Conservation (phyloP, 1,140 invertebrate species). For the Leptopilina boulardi region DNA sequence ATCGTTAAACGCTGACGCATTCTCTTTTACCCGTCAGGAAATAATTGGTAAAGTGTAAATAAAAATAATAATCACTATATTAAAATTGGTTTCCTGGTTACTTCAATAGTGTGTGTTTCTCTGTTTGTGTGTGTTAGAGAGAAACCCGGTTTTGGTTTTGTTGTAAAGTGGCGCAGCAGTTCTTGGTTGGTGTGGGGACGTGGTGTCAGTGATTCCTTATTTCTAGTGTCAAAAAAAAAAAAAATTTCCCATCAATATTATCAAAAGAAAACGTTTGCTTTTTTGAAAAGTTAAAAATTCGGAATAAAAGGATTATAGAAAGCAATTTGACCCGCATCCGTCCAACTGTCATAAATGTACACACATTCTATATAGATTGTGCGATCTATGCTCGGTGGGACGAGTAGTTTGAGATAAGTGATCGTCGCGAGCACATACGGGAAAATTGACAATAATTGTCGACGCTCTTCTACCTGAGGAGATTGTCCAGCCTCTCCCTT, state of each 20-base stretch:
- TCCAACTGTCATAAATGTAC: conserved; percentile 58
- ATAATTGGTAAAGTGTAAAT: conserved; percentile 41
- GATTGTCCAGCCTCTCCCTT: conserved; percentile 10
- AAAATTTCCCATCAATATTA: conserved; percentile 8
- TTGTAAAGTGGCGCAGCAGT: conserved; percentile 56
- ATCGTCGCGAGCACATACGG: conserved; percentile 51
- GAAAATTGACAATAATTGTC: conserved; percentile 56
- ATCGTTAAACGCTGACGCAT: neutral
- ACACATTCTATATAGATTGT: conserved; percentile 60
- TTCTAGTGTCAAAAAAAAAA: conserved; percentile 31
- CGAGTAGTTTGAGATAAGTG: conserved; percentile 57
- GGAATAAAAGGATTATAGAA: conserved; percentile 27
- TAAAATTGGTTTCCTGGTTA: neutral
- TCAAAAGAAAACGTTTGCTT: neutral
- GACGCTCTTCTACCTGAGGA: conserved; percentile 37
- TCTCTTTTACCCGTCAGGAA: neutral
- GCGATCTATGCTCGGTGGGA: conserved; percentile 61
- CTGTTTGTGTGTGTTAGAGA: conserved; percentile 1
- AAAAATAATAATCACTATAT: too few relatives aligned
- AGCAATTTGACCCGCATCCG: conserved; percentile 36
- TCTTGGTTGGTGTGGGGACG: conserved; percentile 49
- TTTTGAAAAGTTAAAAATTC: neutral
- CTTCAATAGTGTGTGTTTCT: too few relatives aligned
- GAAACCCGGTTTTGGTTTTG: conserved; percentile 31
- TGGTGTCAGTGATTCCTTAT: conserved; percentile 27